Evolutionary conservation across 2,888 invertebrate species (phyloP).

Genomic region (Vesta saturnalis): DNA sequence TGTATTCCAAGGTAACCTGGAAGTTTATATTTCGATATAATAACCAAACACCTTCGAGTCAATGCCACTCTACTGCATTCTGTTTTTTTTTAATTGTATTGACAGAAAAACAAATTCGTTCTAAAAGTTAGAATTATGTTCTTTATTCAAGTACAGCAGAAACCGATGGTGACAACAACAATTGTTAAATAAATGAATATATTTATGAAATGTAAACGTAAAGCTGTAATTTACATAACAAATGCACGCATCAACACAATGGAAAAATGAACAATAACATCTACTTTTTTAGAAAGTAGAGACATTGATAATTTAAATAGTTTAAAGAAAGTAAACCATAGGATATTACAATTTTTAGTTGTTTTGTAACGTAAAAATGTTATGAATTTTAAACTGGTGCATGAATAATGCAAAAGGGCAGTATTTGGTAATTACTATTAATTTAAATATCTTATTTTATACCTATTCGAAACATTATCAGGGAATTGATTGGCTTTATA

Average conservation of each 20-base stretch:
- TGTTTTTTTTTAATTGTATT: neutral
- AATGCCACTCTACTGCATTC: slow-evolving; percentile 8
- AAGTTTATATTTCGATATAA: slow-evolving; percentile 9
- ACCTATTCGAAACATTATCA: too few relatives aligned
- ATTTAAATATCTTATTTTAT: too few relatives aligned
- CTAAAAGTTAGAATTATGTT: too few relatives aligned
- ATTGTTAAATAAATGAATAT: neutral
- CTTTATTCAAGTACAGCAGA: too few relatives aligned
- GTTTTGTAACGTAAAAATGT: neutral
- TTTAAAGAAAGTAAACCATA: slow-evolving; percentile 5
- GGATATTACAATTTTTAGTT: neutral
- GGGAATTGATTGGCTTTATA: too few relatives aligned
- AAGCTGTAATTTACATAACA: slow-evolving; percentile 37
- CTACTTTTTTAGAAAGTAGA: slow-evolving; percentile 18
- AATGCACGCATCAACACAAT: slow-evolving; percentile 36
- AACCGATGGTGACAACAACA: too few relatives aligned
- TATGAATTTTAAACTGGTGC: too few relatives aligned
- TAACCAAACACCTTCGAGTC: slow-evolving; percentile 6
- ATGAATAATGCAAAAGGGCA: too few relatives aligned
- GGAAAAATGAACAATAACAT: slow-evolving; percentile 33
- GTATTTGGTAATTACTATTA: too few relatives aligned
- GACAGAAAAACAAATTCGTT: neutral
- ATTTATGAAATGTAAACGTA: slow-evolving; percentile 34
- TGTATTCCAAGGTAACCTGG: slow-evolving; percentile 6
- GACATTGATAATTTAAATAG: slow-evolving; percentile 3